Evolutionary conservation across 2,888 invertebrate genomes (phyloP), one percentile per base, ranked within the genome.

Genomic region (Drosophila setosimentum): DNA sequence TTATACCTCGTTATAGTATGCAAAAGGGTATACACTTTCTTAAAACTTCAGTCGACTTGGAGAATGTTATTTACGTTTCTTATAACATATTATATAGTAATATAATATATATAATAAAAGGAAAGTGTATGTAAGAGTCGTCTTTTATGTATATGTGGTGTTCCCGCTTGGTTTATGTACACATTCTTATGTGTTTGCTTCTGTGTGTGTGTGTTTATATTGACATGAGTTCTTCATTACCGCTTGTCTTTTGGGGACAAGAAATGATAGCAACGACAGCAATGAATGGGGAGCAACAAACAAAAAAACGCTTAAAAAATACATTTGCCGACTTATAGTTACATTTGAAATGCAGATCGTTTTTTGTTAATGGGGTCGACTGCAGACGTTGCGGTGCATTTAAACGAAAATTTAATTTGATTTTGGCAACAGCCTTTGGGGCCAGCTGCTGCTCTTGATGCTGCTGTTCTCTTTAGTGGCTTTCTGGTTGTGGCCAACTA

Each of bases 361-460:
- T 35, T 33, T 27, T 80, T 76, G 68, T 78, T 80, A 76, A 80
- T 71, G 73, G 68, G 40, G 37, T 13, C 49, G 40, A n/a, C 45
- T 37, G 29, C 69, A 76, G 61, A 67, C 62, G 74, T 59, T 77
- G 67, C 54, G 55, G 55, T 59, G 78, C 78, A 76, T 82, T 82
- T 79, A 73, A 82, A 78, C 89, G 87, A 87, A 87, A 87, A 87
- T 87, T 87, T 84, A 89, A 87, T 87, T 89, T 79, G 82, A 82
- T 82, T 82, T 89, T 76, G 68, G 48, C 65, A 66, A 29, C 57
- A 42, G 57, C 10, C 51, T 51, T 63, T 45, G n/a, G 27, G 21
- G n/a, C 48, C 55, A 32, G 40, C 50, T 58, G 45, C 54, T 49
- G 35, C 37, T n/a, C 16, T 33, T 32, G 30, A 11, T 16, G 33